Base-by-base conservation (phyloP, 2,113 vertebrate species). In the Prietella phreatophila region DNA sequence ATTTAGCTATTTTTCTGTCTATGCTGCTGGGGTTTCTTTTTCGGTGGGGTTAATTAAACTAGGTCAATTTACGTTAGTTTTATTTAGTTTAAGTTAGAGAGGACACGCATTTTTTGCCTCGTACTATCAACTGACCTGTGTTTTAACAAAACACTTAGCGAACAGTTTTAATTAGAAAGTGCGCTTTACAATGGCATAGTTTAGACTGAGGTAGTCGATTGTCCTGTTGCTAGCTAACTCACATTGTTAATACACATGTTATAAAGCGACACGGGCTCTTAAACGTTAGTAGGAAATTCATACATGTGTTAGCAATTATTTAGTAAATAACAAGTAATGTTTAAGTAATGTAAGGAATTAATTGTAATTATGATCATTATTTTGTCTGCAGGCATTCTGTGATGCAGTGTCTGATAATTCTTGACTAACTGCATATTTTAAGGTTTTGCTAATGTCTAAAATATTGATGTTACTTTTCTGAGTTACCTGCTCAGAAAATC, bases 181-280 rank as follows among this genome's bases (percentile, higher is more conserved):
- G 53, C 4, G 83, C 65, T 85, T 58, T 39, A 85, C 83, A 53
- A 73, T 85, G 67, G 69, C 53, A 33, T 53, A 75, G 83, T 73
- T 53, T 27, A 33, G 11, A n/a, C 53, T 1, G 27, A 56, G 65
- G 50, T 30, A 20, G 9, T 73, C 53, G 13, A 6, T 83, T 63
- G 58, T 83, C 36, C 22, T 30, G 50, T n/a, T n/a, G n/a, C 27
- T 60, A 22, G 55, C 27, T 58, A 36, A 30, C n/a, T 30, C 3
- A 13, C 33, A 1, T 11, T 22, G 30, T 22, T 81, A 22, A 36
- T 81, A 53, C 25, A n/a, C 25, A n/a, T n/a, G 50, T 33, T 80
- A 80, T 53, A 56, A 60, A 36, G 30, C 19, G 17, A 33, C 17
- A 20, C 14, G 0, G 50, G 15, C 47, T 53, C 13, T 50, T 78